Evolutionary conservation across 1,140 invertebrate species (phyloP), one percentile per base, ranked within the genome.

Genomic region (Patella vulgata): DNA sequence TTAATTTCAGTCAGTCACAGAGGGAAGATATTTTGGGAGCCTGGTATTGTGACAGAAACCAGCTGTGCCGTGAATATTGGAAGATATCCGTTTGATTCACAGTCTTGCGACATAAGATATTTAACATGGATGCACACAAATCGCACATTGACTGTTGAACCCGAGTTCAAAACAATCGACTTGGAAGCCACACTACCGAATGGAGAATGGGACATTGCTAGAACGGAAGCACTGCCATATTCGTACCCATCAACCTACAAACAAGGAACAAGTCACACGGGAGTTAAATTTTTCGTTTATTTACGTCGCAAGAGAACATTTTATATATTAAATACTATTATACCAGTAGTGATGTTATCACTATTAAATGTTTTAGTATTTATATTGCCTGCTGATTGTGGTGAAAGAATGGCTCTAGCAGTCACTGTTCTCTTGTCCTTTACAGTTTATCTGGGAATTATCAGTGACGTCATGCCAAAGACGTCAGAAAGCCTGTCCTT

Each of bases 361-460:
- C 76, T 83, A n/a, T 75, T 88, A 14, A 87, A 87, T 17, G 80
- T 88, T 9, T 76, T 88, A 5, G 87, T 87, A 11, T 88, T 88
- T 76, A 85, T 85, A 65, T 75, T 88, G 30, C 88, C 88, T 12
- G 85, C 87, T 0, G 87, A 88, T 62, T 86, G 85, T 5, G 87
- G 87, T 0, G 87, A 88, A 73, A 86, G 88, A 65, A 86, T 88
- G 40, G 83, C 86, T 6, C 83, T 87, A 21, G 86, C 87, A 21
- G 79, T 88, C 27, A 88, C 87, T 5, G 85, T 88, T 11, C 80
- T 89, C 4, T 77, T 89, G n/a, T 85, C 88, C 6, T 87, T 88
- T 69, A 86, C 85, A 43, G 87, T 88, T 19, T 88, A 88, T 71
- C 84, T 88, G 81, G 77, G 88, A 40, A 85, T 86, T 61, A 86